A percentile compares a stretch with the other conserved stretches of the same genome.
Conservation (phyloP, 2,113 vertebrate genomes). For the Hepsetus odoe region DNA sequence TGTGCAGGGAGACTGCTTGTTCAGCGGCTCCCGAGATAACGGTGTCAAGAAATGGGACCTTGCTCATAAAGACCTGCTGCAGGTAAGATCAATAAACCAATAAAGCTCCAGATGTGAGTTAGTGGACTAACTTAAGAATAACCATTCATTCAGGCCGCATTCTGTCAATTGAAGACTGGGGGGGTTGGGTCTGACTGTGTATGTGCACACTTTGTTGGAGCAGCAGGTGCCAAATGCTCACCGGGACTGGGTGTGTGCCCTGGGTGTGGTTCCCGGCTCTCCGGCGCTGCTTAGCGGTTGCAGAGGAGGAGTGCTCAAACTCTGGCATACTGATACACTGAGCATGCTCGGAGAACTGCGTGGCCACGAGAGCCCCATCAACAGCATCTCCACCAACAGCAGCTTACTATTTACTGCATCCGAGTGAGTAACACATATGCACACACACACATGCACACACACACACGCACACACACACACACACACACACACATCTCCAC, state of each 20-base stretch:
- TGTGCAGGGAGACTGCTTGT: slow-evolving; percentile 89
- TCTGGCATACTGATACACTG: slow-evolving; percentile 90
- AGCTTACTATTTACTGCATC: slow-evolving; percentile 93
- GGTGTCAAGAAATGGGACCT: slow-evolving; percentile 99
- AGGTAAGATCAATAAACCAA: slow-evolving; percentile 76
- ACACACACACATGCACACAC: not conserved
- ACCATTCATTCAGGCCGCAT: slow-evolving; percentile 36
- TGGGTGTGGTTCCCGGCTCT: slow-evolving; percentile 81
- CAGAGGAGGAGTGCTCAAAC: slow-evolving; percentile 88
- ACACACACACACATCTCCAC: no score
- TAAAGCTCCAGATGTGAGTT: slow-evolving; percentile 81
- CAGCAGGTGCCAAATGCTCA: slow-evolving; percentile 98
- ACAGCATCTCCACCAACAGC: slow-evolving; percentile 90
- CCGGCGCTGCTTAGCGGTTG: slow-evolving; percentile 89
- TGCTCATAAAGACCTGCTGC: slow-evolving; percentile 90
- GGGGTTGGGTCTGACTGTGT: no score
- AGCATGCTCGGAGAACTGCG: slow-evolving; percentile 83
- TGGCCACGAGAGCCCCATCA: slow-evolving; percentile 95
- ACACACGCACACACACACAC: slow-evolving; percentile 15
- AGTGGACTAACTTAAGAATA: slow-evolving; percentile 28
- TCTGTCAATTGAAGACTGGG: not conserved
- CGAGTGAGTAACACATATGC: slow-evolving; percentile 87
- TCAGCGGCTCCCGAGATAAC: slow-evolving; percentile 96
- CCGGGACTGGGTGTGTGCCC: slow-evolving; percentile 95
- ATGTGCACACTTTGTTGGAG: slow-evolving; percentile 25